Evolutionary conservation across 2,113 vertebrate species (phyloP).

Genomic region (Coptodon bakossiorum): DNA sequence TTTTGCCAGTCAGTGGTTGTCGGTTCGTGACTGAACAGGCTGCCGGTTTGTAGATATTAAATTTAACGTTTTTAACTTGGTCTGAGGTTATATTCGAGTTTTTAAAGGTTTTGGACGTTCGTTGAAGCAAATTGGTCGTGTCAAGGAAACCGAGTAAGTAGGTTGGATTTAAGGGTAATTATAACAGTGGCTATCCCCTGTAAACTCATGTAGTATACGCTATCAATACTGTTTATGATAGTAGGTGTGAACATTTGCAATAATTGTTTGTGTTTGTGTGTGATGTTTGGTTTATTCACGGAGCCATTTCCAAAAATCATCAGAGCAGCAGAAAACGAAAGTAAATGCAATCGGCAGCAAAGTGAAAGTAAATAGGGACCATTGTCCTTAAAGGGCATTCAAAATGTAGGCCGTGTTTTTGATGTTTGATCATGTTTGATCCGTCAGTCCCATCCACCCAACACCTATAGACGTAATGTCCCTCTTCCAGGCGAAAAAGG

Average conservation of each 20-base stretch:
- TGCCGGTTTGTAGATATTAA: not conserved
- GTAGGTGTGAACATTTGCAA: not conserved
- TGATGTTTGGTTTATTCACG: not conserved
- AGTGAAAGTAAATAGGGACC: not conserved
- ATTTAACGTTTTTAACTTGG: not conserved
- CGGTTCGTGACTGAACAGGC: not conserved
- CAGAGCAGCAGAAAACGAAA: slow-evolving; percentile 8
- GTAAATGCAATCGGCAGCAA: not conserved
- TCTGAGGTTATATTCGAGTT: not conserved
- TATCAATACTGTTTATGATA: fast-evolving
- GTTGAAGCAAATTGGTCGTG: fast-evolving
- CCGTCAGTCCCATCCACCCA: fast-evolving
- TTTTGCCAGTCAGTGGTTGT: fast-evolving
- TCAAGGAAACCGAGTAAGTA: not conserved
- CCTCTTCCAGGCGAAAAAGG: not conserved
- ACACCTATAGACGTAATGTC: not conserved
- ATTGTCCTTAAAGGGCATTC: fast-evolving
- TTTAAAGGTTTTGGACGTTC: not conserved
- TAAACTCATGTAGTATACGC: too few species aligned
- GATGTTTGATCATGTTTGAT: not conserved
- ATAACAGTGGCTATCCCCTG: not conserved
- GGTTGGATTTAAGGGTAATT: fast-evolving
- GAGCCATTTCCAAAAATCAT: slow-evolving; percentile 19
- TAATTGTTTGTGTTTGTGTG: not conserved
- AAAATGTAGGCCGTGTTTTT: not conserved